Conservation (phyloP, 2,888 invertebrate species). For the Volucella inflata region DNA sequence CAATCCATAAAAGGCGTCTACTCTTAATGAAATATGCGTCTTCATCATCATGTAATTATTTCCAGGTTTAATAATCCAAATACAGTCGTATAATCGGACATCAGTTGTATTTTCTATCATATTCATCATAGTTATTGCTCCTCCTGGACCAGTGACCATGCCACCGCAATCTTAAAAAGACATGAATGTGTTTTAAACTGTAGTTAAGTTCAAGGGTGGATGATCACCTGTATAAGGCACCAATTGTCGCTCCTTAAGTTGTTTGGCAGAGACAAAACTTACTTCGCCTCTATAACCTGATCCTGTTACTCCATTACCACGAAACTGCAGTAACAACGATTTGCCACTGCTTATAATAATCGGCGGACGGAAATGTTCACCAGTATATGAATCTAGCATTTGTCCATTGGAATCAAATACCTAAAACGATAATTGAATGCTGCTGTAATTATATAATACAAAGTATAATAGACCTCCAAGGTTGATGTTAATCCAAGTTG, state of each 20-base stretch:
- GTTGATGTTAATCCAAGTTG: slow-evolving; percentile 87
- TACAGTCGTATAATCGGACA: slow-evolving; percentile 87
- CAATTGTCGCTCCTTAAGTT: slow-evolving; percentile 81
- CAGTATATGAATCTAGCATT: slow-evolving; percentile 87
- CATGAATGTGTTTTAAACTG: neutral
- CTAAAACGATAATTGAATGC: slow-evolving; percentile 80
- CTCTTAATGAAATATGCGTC: slow-evolving; percentile 87
- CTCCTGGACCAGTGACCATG: slow-evolving; percentile 88
- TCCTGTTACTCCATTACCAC: slow-evolving; percentile 88
- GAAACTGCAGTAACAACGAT: slow-evolving; percentile 87
- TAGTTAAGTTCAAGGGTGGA: neutral
- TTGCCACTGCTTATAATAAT: slow-evolving; percentile 87
- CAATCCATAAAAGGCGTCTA: slow-evolving; percentile 86
- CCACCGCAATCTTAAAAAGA: slow-evolving; percentile 87
- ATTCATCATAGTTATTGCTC: slow-evolving; percentile 90
- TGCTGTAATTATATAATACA: neutral
- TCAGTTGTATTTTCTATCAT: slow-evolving; percentile 86
- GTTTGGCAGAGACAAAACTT: slow-evolving; percentile 82
- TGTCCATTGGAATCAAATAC: slow-evolving; percentile 89
- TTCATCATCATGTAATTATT: slow-evolving; percentile 87
- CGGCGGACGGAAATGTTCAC: slow-evolving; percentile 88
- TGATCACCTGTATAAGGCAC: slow-evolving; percentile 82
- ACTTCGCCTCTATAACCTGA: slow-evolving; percentile 88
- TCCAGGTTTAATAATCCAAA: slow-evolving; percentile 89
- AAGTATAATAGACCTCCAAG: slow-evolving; percentile 85